A percentile compares a stretch with the other conserved stretches of the same genome.
phyloP scores from a whole-genome alignment of 1,140 invertebrate species.

The Drosophila trapezifrons region DNA sequence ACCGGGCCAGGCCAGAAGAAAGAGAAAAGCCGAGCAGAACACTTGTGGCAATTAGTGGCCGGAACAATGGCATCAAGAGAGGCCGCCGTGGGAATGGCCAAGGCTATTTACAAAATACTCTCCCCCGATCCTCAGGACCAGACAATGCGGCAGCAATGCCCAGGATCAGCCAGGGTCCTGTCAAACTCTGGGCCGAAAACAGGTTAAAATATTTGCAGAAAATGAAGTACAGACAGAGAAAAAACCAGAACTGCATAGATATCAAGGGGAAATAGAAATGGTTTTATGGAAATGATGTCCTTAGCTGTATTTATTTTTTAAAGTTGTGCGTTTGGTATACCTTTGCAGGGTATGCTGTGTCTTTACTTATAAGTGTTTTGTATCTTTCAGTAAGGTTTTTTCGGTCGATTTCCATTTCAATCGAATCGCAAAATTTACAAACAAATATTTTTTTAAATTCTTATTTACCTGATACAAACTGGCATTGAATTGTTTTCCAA shows the following conservation, averaged over 20 bases:
- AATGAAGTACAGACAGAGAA: conserved; percentile 20
- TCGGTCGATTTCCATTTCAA: no score
- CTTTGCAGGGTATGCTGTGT: no score
- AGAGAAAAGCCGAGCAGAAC: conserved; percentile 42
- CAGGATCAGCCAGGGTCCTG: conserved; percentile 12
- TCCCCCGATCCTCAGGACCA: conserved; percentile 29
- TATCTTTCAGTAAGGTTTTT: no score
- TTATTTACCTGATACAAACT: no score
- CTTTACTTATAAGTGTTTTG: no score
- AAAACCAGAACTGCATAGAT: not conserved
- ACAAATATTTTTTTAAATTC: no score
- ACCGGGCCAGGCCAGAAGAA: not conserved
- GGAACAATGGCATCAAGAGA: conserved; percentile 60
- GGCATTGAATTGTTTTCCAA: no score
- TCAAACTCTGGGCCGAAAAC: conserved; percentile 35
- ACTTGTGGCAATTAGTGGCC: conserved; percentile 83
- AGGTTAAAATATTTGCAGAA: conserved; percentile 79
- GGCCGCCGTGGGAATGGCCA: conserved; percentile 65
- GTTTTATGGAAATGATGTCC: not conserved
- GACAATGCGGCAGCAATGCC: conserved; percentile 66
- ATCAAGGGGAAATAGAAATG: not conserved
- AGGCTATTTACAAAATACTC: conserved; percentile 74
- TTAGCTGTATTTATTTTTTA: not conserved
- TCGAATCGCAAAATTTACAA: no score
- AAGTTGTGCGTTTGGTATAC: no score